A percentile compares a stretch with the other conserved stretches of the same genome.
These are phyloP conservation scores for Tachuris rubrigastra DNA, from an alignment of 2,113 vertebrate species.

Conservation along the genomic window DNA sequence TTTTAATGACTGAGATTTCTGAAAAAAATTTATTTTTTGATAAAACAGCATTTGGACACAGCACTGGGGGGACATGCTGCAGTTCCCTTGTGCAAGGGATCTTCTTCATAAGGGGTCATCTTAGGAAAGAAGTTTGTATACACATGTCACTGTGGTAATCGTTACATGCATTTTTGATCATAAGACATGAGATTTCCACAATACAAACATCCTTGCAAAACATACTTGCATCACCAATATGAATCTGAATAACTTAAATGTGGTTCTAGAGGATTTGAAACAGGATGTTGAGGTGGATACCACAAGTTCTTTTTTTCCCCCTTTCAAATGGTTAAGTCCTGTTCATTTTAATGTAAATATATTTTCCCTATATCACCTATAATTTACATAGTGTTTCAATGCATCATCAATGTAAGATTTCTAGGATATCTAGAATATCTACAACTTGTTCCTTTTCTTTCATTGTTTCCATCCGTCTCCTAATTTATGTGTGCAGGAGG, in stretches of 20 bases:
- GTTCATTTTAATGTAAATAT: background rate
- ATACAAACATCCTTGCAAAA: background rate
- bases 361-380: background rate
- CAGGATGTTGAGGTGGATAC: background rate
- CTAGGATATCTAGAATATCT: background rate
- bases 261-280: background rate
- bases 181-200: background rate
- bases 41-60: background rate
- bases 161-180: background rate
- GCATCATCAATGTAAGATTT: background rate
- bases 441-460: background rate
- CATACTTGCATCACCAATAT: background rate
- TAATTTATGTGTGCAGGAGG: background rate
- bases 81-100: background rate
- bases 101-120: background rate
- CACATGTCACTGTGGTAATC: background rate
- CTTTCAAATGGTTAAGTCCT: background rate
- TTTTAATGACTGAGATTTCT: background rate
- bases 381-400: background rate
- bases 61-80: background rate
- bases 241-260: background rate
- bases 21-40: background rate
- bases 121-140: background rate
- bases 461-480: background rate
- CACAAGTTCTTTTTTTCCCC: background rate